Percentiles rank a stretch among this genome's conserved stretches.
Evolutionary conservation across 2,113 vertebrate species (phyloP).

Genomic region (Hypanus sabinus): DNA sequence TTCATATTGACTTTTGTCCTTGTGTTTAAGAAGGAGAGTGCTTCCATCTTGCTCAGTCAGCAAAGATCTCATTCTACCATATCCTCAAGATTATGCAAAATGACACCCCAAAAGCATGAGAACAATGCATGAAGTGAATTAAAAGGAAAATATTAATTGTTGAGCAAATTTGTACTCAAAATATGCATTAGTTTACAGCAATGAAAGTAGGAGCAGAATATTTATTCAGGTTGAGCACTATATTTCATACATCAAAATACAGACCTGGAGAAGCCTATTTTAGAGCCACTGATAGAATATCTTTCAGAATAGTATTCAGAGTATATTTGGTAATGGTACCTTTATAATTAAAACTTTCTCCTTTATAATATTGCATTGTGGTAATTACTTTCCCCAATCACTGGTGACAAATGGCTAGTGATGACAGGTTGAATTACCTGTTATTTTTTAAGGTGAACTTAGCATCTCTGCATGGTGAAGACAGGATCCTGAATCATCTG

Average conservation of each 20-base stretch:
- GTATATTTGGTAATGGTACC: not conserved
- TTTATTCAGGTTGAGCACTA: not conserved
- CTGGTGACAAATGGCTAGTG: not conserved
- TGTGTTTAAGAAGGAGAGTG: not conserved
- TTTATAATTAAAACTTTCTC: not conserved
- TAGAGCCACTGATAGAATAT: not conserved
- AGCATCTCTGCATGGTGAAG: not conserved
- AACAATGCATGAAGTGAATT: not conserved
- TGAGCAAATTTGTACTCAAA: not conserved
- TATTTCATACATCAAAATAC: not conserved
- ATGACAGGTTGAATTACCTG: not conserved
- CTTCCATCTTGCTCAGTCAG: too few relatives aligned
- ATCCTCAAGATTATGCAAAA: not conserved
- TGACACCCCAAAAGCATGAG: not conserved
- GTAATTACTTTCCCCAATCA: not conserved
- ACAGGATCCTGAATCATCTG: not conserved
- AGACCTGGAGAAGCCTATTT: not conserved
- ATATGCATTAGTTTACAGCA: not conserved
- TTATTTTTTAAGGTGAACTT: slow-evolving; percentile 2
- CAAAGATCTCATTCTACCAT: not conserved
- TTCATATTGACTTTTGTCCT: too few relatives aligned
- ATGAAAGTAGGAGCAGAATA: not conserved
- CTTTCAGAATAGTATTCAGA: not conserved
- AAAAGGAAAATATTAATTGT: not conserved
- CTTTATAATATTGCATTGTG: not conserved